A percentile compares a stretch with the other conserved stretches of the same genome.
phyloP scores from a whole-genome alignment of 2,888 invertebrate genomes.

The Drosophila affinis region DNA sequence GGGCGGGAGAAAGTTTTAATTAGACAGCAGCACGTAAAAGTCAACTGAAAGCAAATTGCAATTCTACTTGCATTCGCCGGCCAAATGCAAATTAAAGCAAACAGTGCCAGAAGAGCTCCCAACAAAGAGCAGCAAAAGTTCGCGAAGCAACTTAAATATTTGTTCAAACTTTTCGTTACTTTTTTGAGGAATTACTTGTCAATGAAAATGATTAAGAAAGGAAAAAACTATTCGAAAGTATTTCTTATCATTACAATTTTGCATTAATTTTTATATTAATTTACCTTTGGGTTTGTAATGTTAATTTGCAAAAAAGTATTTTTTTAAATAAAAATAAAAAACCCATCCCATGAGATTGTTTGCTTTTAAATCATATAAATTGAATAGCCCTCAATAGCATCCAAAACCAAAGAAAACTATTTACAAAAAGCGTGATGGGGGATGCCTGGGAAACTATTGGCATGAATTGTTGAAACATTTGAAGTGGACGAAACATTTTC shows the following conservation, averaged over 20 bases:
- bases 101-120: constrained; percentile 23
- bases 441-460: too few relatives aligned
- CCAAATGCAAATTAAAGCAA: constrained; percentile 52
- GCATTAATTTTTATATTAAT: background rate
- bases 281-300: background rate
- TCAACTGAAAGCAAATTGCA: constrained; percentile 64
- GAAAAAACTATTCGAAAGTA: background rate
- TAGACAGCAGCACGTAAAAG: constrained; percentile 68
- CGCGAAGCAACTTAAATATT: constrained; percentile 17
- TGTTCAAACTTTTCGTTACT: constrained; percentile 17
- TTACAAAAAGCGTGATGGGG: background rate
- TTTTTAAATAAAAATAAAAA: background rate
- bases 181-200: constrained; percentile 26
- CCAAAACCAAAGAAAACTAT: background rate
- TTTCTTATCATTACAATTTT: background rate
- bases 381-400: background rate
- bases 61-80: constrained; percentile 58
- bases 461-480: background rate
- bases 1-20: constrained; percentile 64
- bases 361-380: too few relatives aligned
- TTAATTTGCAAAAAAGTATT: background rate
- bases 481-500: background rate
- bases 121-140: constrained; percentile 21
- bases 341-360: too few relatives aligned
- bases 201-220: constrained; percentile 4